Evolutionary conservation across 1,140 invertebrate species (phyloP), one percentile per base, ranked within the genome.

Genomic region (Drosophila asahinai): DNA sequence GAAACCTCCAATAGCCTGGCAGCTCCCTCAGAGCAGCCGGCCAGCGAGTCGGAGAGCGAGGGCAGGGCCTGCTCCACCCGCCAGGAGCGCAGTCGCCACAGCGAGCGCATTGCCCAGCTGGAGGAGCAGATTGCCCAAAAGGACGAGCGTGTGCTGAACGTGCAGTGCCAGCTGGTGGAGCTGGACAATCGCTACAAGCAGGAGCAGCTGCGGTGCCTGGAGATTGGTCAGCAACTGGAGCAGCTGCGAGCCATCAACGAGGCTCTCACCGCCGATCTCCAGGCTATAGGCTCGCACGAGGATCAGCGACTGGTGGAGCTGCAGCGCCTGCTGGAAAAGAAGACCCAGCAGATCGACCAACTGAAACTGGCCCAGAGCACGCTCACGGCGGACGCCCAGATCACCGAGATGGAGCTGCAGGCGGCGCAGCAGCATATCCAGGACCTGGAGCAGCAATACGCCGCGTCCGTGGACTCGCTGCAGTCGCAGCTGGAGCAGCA

Each of bases 51-150:
- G n/a, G 92, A 93, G 17, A 92, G 84, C 45, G 91, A 90, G 48
- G 76, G 64, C 0, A 65, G 61, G 8, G 62, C 57, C 14, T 83
- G 75, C 45, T 76, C 67, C 15, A 70, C 30, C 15, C 76, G 57
- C 8, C 80, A 81, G 55, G 77, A 89, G 12, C 86, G 86, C 25
- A 75, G 22, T 40, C 83, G 83, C 9, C 77, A 94, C 19, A 93
- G 94, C 38, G 94, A 94, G 48, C 94, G 94, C 65, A 91, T 94
- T 4, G 75, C 78, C 0, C 93, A 94, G 33, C 70, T 94, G 25
- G 94, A 95, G 78, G 87, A 92, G 45, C 92, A 94, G 74, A 93
- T 94, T 5, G 83, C 93, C 3, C 94, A 95, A 75, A 93, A 91
- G 19, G 92, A 93, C 54, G 91, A 93, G 54, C 91, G 92, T 15